Conservation (phyloP, 2,797 vertebrate genomes). For the Smutsia gigantea region DNA sequence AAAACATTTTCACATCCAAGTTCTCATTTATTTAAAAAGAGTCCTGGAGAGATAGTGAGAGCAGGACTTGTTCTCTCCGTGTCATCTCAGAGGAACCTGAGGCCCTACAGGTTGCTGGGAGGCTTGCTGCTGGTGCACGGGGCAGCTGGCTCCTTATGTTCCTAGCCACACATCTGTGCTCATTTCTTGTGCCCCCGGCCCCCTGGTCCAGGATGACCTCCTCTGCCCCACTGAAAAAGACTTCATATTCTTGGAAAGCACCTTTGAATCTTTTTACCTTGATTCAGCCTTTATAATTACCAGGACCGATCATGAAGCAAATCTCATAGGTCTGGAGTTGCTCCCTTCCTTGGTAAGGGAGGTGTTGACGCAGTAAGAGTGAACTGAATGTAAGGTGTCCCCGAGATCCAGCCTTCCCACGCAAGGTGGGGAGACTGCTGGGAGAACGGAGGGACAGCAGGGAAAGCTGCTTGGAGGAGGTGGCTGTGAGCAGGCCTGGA, state of each 20-base stretch:
- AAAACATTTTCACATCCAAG: neutral
- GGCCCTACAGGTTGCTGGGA: neutral
- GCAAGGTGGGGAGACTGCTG: neutral
- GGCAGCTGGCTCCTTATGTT: neutral
- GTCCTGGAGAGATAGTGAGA: neutral
- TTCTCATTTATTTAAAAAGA: neutral
- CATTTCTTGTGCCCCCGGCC: too few species aligned
- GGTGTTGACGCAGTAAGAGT: neutral
- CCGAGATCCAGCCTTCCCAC: neutral
- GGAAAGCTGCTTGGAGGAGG: slow-evolving; percentile 36
- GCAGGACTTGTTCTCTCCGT: neutral
- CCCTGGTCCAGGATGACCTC: neutral
- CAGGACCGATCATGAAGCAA: neutral
- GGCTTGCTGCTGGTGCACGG: neutral
- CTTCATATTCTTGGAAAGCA: neutral
- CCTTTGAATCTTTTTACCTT: neutral
- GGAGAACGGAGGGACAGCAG: neutral
- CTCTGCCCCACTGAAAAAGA: neutral
- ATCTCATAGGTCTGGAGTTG: neutral
- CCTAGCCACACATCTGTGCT: too few species aligned
- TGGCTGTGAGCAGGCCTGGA: neutral
- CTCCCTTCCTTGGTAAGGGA: neutral
- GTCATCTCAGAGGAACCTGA: neutral
- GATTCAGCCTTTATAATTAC: neutral
- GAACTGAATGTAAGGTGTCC: neutral